phyloP scores from a whole-genome alignment of 1,140 invertebrate species.

The Drosophila nannoptera region DNA sequence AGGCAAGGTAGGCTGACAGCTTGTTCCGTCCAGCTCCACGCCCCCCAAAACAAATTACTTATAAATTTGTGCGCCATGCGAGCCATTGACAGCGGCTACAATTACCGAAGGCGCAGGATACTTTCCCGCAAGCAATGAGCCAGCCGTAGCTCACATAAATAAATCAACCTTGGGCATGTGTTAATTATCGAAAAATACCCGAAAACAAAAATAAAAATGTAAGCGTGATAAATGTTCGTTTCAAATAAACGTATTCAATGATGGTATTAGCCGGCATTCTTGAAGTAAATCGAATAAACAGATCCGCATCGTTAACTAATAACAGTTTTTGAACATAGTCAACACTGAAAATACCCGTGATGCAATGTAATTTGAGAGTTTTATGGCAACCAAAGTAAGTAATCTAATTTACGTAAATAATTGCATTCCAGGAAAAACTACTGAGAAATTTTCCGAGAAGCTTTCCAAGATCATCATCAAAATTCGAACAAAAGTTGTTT shows the following conservation, averaged over 20 bases:
- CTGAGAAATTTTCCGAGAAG: too few relatives aligned
- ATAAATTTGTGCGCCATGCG: constrained; percentile 70
- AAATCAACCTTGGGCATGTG: constrained; percentile 66
- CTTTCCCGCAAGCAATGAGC: constrained; percentile 15
- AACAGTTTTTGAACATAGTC: too few relatives aligned
- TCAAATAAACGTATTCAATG: constrained; percentile 43
- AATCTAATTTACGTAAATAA: too few relatives aligned
- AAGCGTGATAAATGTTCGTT: constrained; percentile 22
- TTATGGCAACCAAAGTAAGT: too few relatives aligned
- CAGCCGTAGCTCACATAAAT: constrained; percentile 52
- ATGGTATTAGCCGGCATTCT: background rate
- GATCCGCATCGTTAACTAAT: too few relatives aligned
- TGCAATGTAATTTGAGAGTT: too few relatives aligned
- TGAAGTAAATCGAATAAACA: too few relatives aligned
- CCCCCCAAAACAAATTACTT: constrained; percentile 38
- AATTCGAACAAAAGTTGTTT: too few relatives aligned
- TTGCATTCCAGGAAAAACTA: too few relatives aligned
- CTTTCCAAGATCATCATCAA: too few relatives aligned
- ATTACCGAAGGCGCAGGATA: constrained; percentile 47
- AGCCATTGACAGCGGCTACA: constrained; percentile 68
- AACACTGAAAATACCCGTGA: too few relatives aligned
- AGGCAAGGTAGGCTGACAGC: constrained; percentile 29
- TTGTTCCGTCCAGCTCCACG: background rate
- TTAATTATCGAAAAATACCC: constrained; percentile 44
- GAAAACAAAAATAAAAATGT: background rate